phyloP scores from a whole-genome alignment of 2,888 invertebrate species.

The Trichopoda pennipes region DNA sequence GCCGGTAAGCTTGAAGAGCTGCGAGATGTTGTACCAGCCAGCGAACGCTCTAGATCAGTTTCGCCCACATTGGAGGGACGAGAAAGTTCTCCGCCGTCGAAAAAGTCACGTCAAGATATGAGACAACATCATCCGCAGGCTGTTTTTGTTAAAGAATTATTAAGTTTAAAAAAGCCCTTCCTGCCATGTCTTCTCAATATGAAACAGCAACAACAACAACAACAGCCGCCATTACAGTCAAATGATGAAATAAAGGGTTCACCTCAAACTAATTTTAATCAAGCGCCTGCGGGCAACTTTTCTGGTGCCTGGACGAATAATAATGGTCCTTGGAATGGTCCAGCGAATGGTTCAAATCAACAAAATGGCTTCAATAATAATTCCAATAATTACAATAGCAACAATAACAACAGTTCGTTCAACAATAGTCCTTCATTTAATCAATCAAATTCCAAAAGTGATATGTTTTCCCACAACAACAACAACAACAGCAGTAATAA shows the following conservation, averaged over 20 bases:
- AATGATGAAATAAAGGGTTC: constrained; percentile 67
- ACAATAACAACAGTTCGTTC: constrained; percentile 44
- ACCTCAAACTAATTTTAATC: constrained; percentile 66
- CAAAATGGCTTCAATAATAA: constrained; percentile 72
- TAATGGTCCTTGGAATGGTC: constrained; percentile 65
- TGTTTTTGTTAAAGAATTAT: constrained; percentile 77
- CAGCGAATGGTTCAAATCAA: constrained; percentile 67
- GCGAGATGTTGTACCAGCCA: constrained; percentile 88
- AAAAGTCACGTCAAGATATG: constrained; percentile 79
- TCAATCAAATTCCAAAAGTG: constrained; percentile 56
- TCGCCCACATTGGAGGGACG: constrained; percentile 76
- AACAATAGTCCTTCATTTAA: constrained; percentile 67
- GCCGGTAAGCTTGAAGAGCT: constrained; percentile 91
- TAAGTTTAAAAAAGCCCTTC: constrained; percentile 77
- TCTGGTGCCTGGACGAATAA: constrained; percentile 61
- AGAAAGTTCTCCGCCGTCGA: constrained; percentile 75
- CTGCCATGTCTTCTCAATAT: constrained; percentile 76
- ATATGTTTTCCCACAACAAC: constrained; percentile 60
- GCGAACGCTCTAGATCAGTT: constrained; percentile 81
- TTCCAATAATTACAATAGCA: constrained; percentile 66
- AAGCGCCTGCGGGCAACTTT: constrained; percentile 40
- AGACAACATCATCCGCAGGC: constrained; percentile 79
- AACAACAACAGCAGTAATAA: constrained; percentile 62
- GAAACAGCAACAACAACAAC: constrained; percentile 73
- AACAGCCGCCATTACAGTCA: constrained; percentile 9